Base-by-base conservation (phyloP, 2,888 invertebrate species). In the Parnassius orleans region DNA sequence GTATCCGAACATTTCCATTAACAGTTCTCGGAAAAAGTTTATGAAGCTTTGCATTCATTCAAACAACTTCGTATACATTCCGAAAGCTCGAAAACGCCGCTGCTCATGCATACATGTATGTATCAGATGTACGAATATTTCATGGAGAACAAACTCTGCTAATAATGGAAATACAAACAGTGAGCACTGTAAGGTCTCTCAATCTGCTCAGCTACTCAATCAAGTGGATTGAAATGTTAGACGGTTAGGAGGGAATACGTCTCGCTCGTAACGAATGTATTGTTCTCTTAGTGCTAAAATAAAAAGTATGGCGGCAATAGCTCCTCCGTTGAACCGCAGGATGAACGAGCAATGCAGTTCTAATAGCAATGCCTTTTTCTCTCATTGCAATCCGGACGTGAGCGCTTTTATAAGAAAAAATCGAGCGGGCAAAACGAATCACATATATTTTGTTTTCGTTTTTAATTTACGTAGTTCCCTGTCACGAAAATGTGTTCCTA, bases 311-410 rank as follows among this genome's bases (percentile, higher is more conserved):
- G 70, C 72, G 71, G 73, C 78, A 81, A 81, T 82, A 81, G 77
- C 76, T 81, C 76, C 79, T 79, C 77, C 70, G 70, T 68, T 77
- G 83, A 80, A 84, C 78, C 79, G 74, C 77, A 80, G 83, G 78
- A 87, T 86, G 86, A 86, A 88, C 85, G 84, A 81, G 81, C 83
- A 82, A 83, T 86, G 82, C 72, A 78, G 77, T 82, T 82, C 76
- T 85, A 87, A 87, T 85, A 84, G 83, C 80, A 78, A 78, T 78
- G 76, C 73, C 69, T 78, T 85, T 85, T 87, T 79, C 73, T 78
- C 73, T 71, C 63, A 61, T 75, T 78, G 68, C 73, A 43, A 66
- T 62, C 70, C 66, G 72, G 66, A 75, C 73, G 75, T 75, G 76
- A 76, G 72, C 74, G 73, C 74, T 79, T 79, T 80, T 76, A 71